phyloP scores from a whole-genome alignment of 2,888 invertebrate species.

The Epistrophe grossulariae region DNA sequence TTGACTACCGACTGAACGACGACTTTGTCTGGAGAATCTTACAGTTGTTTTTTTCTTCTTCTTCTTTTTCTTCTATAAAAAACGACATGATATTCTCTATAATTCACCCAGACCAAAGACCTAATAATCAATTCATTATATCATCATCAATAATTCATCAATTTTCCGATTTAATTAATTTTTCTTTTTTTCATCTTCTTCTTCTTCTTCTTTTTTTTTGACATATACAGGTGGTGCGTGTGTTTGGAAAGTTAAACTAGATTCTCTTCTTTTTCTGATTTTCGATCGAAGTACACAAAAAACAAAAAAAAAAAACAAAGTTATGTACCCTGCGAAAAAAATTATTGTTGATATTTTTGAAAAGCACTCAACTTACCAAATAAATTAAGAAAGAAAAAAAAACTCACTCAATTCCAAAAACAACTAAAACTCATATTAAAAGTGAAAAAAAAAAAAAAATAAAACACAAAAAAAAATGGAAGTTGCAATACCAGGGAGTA shows the following conservation, averaged over 20 bases:
- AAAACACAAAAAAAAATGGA: slow-evolving; percentile 77
- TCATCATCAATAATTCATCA: slow-evolving; percentile 75
- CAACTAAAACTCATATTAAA: slow-evolving; percentile 3
- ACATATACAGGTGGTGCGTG: slow-evolving; percentile 37
- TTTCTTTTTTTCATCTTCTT: not conserved
- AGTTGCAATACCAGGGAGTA: slow-evolving; percentile 78
- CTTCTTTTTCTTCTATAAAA: not conserved
- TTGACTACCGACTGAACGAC: not conserved
- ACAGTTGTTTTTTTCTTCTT: too few species aligned
- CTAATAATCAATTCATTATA: slow-evolving; percentile 74
- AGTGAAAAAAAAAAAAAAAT: slow-evolving; percentile 6
- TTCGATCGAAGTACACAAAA: not conserved
- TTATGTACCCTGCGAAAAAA: slow-evolving; percentile 55
- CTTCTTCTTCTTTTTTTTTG: slow-evolving; percentile 3
- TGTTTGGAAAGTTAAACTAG: slow-evolving; percentile 21
- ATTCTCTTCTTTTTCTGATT: not conserved
- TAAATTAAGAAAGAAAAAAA: not conserved
- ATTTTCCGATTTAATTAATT: slow-evolving; percentile 70
- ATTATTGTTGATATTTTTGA: slow-evolving; percentile 51
- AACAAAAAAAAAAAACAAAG: not conserved
- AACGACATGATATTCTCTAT: slow-evolving; percentile 10
- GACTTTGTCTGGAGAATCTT: not conserved
- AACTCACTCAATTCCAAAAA: slow-evolving; percentile 10
- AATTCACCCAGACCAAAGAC: slow-evolving; percentile 20
- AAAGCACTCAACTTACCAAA: slow-evolving; percentile 40